Evolutionary conservation across 2,113 vertebrate species (phyloP), one percentile per base, ranked within the genome.

Genomic region (Nothocercus nigrocapillus): DNA sequence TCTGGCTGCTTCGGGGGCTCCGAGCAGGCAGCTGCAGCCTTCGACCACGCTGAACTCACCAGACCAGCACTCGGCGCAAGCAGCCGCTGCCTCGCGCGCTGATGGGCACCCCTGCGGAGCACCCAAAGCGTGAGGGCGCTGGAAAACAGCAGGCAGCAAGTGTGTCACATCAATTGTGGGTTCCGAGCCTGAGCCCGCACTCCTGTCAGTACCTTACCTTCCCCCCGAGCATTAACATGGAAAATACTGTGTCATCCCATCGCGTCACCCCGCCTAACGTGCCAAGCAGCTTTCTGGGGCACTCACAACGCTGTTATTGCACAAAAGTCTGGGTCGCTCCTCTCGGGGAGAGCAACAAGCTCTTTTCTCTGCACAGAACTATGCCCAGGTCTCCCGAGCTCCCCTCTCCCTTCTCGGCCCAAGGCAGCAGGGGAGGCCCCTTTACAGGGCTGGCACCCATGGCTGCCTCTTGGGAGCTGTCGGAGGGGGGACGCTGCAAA

Each of bases 241-340:
- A 64, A 89, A 78, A 15, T 10, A 22, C 1, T 12, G 61, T 28
- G 32, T 42, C 63, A 70, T 8, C n/a, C 22, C 1, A 0, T 1
- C 0, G 5, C 17, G 45, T 9, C 45, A 47, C 22, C 30, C 20
- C 22, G 38, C 61, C 49, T 28, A 30, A 5, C 0, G 1, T 42
- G 54, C 74, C 53, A 45, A 63, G 73, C 11, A 30, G 70, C 69
- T 49, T 13, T 51, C 4, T 0, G 18, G 58, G 51, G 32, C 69
- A 42, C 2, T 2, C 27, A 40, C 64, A 30, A 10, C 0, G 7
- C 44, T 0, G 44, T 49, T 84, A 17, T 13, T 21, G 19, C 3
- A 8, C 0, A 4, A 9, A 13, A 27, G 25, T 3, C 34, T 21
- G 5, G 19, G 1, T n/a, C 2, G 1, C 4, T 21, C 51, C 70